These are phyloP conservation scores for Zosterops japonicus DNA, from an alignment of 2,113 vertebrate genomes.

Conservation along the genomic window DNA sequence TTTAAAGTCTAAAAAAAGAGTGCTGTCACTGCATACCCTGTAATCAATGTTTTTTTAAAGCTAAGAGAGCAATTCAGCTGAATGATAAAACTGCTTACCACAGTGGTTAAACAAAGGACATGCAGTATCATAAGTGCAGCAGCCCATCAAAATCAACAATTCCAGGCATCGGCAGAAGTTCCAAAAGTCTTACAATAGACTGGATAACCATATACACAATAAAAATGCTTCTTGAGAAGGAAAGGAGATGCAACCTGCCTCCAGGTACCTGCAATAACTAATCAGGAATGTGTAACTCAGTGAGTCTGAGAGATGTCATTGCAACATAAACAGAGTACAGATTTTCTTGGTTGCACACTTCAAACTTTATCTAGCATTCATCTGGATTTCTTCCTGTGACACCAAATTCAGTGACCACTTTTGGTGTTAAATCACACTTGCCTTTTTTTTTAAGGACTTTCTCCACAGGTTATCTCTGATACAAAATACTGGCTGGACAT, in stretches of 20 bases:
- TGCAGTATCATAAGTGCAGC: neutral
- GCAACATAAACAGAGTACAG: neutral
- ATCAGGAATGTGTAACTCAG: neutral
- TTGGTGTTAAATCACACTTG: neutral
- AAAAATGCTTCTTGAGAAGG: neutral
- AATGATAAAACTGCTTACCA: slow-evolving; percentile 10
- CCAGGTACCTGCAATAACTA: neutral
- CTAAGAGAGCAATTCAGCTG: neutral
- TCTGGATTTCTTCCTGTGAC: neutral
- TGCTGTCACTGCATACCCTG: neutral
- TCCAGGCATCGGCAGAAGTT: neutral
- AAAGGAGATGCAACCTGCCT: neutral
- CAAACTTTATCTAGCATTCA: neutral
- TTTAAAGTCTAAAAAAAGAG: slow-evolving; percentile 14
- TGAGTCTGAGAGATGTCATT: neutral
- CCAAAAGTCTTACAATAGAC: neutral
- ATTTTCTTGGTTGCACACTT: neutral
- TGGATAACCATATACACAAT: neutral
- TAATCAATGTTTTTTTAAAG: slow-evolving; percentile 28
- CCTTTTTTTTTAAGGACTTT: neutral
- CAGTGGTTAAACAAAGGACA: slow-evolving; percentile 20
- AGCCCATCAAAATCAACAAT: neutral
- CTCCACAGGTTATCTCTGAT: neutral
- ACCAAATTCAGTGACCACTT: neutral
- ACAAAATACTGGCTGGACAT: neutral